phyloP scores from a whole-genome alignment of 2,113 vertebrate genomes.

The Thinocorus orbignyianus region DNA sequence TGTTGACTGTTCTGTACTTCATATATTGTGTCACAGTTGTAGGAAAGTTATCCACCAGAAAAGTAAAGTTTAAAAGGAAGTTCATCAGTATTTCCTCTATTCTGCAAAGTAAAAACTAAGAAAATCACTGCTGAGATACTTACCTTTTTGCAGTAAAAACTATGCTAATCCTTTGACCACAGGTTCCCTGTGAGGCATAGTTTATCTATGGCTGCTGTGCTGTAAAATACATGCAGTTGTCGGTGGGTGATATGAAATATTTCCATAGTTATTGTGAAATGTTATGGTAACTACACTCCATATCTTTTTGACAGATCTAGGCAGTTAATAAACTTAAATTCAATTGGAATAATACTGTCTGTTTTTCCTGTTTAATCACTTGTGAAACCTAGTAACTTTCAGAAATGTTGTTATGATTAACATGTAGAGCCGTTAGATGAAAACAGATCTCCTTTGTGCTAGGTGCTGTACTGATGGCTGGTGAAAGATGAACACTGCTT shows the following conservation, averaged over 20 bases:
- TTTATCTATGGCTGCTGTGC: neutral
- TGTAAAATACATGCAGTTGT: neutral
- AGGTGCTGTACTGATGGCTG: neutral
- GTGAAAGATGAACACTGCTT: neutral
- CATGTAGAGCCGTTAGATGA: neutral
- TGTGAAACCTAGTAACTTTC: neutral
- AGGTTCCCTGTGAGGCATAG: neutral
- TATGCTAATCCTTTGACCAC: neutral
- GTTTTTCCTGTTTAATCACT: neutral
- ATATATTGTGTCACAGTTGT: neutral
- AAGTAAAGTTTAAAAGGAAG: neutral
- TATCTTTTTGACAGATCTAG: neutral
- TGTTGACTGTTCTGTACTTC: neutral
- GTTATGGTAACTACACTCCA: neutral
- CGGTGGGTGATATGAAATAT: neutral
- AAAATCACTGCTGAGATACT: neutral
- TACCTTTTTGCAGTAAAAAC: neutral
- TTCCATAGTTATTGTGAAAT: neutral
- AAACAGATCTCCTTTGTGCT: neutral
- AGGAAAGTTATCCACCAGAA: neutral
- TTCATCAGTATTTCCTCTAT: neutral
- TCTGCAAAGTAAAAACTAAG: neutral
- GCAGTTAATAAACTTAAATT: neutral
- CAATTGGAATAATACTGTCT: neutral
- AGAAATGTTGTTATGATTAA: neutral